Evolutionary conservation across 2,888 invertebrate species (phyloP).

Genomic region (Heteromyza rotundicornis): DNA sequence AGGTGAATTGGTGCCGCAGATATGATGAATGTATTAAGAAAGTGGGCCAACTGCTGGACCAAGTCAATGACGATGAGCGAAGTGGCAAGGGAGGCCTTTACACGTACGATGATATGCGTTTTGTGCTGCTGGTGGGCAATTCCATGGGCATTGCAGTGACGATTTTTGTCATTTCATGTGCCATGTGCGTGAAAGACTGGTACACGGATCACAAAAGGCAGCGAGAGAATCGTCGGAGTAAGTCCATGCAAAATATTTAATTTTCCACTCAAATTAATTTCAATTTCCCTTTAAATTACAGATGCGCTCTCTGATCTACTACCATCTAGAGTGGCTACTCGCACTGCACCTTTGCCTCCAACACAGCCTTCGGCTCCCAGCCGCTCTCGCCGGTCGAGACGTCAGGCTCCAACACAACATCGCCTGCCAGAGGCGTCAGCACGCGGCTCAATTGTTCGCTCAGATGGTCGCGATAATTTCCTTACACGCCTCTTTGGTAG

Average conservation of each 20-base stretch:
- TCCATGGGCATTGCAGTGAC: constrained; percentile 49
- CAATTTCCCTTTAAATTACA: background rate
- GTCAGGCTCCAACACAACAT: background rate
- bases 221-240: no score
- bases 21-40: constrained; percentile 49
- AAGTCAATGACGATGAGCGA: constrained; percentile 23
- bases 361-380: constrained; percentile 37
- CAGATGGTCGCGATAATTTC: constrained; percentile 52
- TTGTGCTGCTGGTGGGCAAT: constrained; percentile 51
- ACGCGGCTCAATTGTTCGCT: constrained; percentile 40
- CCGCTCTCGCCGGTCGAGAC: constrained; percentile 33
- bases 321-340: no score
- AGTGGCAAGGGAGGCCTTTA: constrained; percentile 32
- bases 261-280: background rate
- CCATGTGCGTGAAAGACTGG: constrained; percentile 47
- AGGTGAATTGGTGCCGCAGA: constrained; percentile 43
- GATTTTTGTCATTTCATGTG: constrained; percentile 46
- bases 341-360: background rate
- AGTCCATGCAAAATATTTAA: no score
- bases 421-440: constrained; percentile 24
- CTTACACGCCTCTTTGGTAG: constrained; percentile 57
- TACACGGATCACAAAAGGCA: constrained; percentile 36
- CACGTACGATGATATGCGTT: constrained; percentile 47
- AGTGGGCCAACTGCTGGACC: constrained; percentile 38
- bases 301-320: no score